Evolutionary conservation across 2,888 invertebrate species (phyloP).

Genomic region (Xylocampa areola): DNA sequence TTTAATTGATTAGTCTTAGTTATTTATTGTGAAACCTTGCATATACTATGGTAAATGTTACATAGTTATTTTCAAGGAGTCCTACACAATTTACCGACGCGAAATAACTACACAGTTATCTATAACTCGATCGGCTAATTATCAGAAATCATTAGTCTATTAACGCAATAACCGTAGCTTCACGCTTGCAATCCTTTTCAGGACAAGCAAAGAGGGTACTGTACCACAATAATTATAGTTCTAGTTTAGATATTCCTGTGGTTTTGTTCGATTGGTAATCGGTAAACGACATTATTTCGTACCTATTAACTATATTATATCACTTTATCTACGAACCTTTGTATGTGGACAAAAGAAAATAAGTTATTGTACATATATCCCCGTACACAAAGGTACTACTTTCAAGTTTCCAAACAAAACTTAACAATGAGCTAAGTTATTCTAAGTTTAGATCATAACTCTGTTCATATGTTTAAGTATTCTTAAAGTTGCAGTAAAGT

Average conservation of each 20-base stretch:
- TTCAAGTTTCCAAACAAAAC: neutral
- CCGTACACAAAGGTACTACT: neutral
- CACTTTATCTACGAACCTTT: too few species aligned
- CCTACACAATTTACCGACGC: neutral
- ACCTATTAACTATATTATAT: too few species aligned
- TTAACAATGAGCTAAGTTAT: neutral
- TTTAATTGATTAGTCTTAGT: too few species aligned
- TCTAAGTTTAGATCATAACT: neutral
- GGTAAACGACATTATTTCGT: too few species aligned
- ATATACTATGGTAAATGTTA: too few species aligned
- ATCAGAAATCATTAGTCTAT: constrained; percentile 42
- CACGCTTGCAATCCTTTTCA: constrained; percentile 45
- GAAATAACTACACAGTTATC: constrained; percentile 27
- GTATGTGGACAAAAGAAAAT: too few species aligned
- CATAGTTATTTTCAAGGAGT: too few species aligned
- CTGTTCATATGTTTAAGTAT: constrained; percentile 4
- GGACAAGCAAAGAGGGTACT: constrained; percentile 28
- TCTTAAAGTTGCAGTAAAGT: neutral
- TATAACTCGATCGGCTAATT: constrained; percentile 42
- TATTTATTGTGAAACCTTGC: too few species aligned
- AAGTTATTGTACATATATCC: neutral
- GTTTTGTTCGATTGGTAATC: neutral
- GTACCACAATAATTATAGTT: constrained; percentile 16
- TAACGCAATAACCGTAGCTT: constrained; percentile 44
- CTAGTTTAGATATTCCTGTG: constrained; percentile 6